Conservation (phyloP, 2,797 vertebrate genomes). For the Jordanella pulchra region DNA sequence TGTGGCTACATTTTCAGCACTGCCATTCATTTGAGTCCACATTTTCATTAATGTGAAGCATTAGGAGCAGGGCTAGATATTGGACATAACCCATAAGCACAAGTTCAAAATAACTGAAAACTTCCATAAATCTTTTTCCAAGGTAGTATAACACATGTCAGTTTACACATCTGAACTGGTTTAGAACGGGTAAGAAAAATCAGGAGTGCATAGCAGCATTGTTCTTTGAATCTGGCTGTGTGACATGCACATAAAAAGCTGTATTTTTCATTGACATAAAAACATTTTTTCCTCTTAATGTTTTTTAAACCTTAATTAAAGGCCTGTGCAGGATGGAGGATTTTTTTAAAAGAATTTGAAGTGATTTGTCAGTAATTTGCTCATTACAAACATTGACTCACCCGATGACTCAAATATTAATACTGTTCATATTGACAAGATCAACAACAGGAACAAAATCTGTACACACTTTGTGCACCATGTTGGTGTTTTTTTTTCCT, state of each 20-base stretch:
- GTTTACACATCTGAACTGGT: background rate
- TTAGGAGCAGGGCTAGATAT: background rate
- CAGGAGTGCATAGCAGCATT: background rate
- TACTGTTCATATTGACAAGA: background rate
- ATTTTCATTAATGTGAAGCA: background rate
- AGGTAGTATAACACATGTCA: background rate
- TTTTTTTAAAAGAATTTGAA: conserved; percentile 12
- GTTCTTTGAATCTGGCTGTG: background rate
- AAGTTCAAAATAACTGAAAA: background rate
- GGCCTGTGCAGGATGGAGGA: conserved; percentile 4
- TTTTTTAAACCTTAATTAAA: conserved; percentile 22
- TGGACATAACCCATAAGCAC: background rate
- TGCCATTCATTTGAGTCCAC: background rate
- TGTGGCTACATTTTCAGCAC: background rate
- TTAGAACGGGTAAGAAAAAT: background rate
- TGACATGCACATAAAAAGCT: background rate
- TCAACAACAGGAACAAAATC: background rate
- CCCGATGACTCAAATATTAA: background rate
- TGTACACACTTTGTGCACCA: background rate
- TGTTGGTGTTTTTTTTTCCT: background rate
- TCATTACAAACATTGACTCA: conserved; percentile 4
- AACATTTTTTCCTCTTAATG: conserved; percentile 15
- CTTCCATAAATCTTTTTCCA: background rate
- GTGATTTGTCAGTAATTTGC: conserved; percentile 18
- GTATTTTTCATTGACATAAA: conserved; percentile 13